Evolutionary conservation across 2,888 invertebrate species (phyloP).

Genomic region (Anthophora plumipes): DNA sequence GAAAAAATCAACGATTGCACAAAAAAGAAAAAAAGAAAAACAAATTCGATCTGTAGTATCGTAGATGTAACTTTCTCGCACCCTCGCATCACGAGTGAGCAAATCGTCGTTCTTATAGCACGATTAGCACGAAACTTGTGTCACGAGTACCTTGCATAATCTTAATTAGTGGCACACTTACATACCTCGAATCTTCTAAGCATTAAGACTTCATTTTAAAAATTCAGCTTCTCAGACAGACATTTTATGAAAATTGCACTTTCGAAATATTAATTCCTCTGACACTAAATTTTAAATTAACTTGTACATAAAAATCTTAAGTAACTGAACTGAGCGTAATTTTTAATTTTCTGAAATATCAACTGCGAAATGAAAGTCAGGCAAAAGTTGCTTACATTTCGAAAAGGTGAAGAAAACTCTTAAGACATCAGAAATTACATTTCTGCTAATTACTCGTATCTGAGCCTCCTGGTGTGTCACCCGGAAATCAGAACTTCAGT

Average conservation of each 20-base stretch:
- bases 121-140: conserved; percentile 1
- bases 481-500: conserved; percentile 7
- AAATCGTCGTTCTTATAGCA: conserved; percentile 14
- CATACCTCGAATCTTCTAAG: too few species aligned
- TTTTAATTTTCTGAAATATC: too few species aligned
- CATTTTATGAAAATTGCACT: too few species aligned
- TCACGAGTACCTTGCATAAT: neutral
- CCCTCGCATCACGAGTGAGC: conserved; percentile 17
- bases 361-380: too few species aligned
- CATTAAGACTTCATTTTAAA: too few species aligned
- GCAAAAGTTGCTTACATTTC: too few species aligned
- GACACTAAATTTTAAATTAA: too few species aligned
- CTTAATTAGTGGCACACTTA: neutral
- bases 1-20: too few species aligned
- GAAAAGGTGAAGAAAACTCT: neutral
- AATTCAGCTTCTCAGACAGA: too few species aligned
- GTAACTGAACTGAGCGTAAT: too few species aligned
- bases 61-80: neutral
- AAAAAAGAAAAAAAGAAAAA: neutral
- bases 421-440: neutral
- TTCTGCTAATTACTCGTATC: conserved; percentile 15
- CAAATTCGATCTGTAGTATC: neutral
- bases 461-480: neutral
- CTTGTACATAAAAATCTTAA: too few species aligned
- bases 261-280: too few species aligned